Conservation (phyloP, 2,888 invertebrate species). For the Stenolophus ochropezus region DNA sequence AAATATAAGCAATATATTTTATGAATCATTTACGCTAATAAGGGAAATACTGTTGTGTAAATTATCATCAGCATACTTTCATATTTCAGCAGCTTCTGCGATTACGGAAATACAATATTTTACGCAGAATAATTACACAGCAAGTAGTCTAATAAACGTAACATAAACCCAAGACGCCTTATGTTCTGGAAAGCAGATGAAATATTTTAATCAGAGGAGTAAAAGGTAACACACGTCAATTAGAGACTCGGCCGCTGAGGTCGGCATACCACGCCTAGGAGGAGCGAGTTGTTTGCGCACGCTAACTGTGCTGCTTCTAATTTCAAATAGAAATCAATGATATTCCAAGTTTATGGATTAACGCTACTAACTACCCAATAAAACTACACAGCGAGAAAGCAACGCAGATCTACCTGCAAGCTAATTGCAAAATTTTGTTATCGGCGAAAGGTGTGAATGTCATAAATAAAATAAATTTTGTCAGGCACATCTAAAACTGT, state of each 20-base stretch:
- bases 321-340: conserved; percentile 59
- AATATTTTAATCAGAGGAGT: conserved; percentile 37
- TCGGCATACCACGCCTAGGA: conserved; percentile 34
- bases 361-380: conserved; percentile 37
- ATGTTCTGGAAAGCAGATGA: conserved; percentile 10
- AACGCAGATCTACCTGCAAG: conserved; percentile 17
- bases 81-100: conserved; percentile 38
- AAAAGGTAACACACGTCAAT: conserved; percentile 38
- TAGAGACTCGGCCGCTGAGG: conserved; percentile 49
- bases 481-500: too few relatives aligned
- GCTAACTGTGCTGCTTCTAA: conserved; percentile 55
- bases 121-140: conserved; percentile 11
- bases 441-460: neutral
- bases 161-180: neutral
- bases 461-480: too few relatives aligned
- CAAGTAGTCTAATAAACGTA: conserved; percentile 9
- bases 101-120: conserved; percentile 28
- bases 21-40: conserved; percentile 12
- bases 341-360: conserved; percentile 56
- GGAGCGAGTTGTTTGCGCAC: conserved; percentile 41
- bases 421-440: conserved; percentile 51
- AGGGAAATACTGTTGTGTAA: neutral
- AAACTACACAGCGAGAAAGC: conserved; percentile 51
- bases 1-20: neutral
- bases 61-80: conserved; percentile 22